Base-by-base conservation (phyloP, 1,140 invertebrate species). In the Chironomus tepperi region DNA sequence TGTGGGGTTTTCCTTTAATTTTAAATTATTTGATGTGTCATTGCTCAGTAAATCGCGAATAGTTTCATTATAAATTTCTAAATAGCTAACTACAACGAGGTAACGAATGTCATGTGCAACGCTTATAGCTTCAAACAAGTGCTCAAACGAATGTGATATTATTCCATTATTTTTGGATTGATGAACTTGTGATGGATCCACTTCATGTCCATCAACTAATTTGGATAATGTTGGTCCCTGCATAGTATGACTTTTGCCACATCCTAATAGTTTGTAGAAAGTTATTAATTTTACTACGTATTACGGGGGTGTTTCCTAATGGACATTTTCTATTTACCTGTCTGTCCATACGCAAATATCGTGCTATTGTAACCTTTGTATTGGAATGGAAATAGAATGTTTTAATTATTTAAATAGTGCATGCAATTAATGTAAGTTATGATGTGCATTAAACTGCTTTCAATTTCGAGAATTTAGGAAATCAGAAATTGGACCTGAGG, bases 21-120 rank as follows among this genome's bases (percentile, higher is more conserved):
- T 70, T 18, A 70, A 18, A 70, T 70, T 70, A 19, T 70, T 70
- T 7, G n/a, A 18, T 21, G 65, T 87, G 64, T 87, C 85, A 5
- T 91, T 89, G 65, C 19, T 70, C 0, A 95, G 81, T 7, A 95
- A 82, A 82, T 94, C 94, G 67, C 91, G 83, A 75, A 95, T 89
- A 80, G 92, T 91, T 84, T 96, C 94, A 83, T 96, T 97, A 83
- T 97, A 96, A 70, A 97, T 97, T 83, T 98, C 96, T 64, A 97
- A 86, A 81, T 96, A 98, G 73, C 93, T 95, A n/a, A 94, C 89
- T 74, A 96, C 85, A 0, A 95, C 93, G 65, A 98, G 84, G 81
- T 93, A 98, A 81, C 95, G 93, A 18, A 89, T 89, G 75, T 89
- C 87, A 70, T 90, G 89, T 10, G 91, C 88, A 0, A 94, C 91